These are phyloP conservation scores for Acrocyrtus sp. DNA, from an alignment of 2,888 invertebrate species.

Conservation along the genomic window DNA sequence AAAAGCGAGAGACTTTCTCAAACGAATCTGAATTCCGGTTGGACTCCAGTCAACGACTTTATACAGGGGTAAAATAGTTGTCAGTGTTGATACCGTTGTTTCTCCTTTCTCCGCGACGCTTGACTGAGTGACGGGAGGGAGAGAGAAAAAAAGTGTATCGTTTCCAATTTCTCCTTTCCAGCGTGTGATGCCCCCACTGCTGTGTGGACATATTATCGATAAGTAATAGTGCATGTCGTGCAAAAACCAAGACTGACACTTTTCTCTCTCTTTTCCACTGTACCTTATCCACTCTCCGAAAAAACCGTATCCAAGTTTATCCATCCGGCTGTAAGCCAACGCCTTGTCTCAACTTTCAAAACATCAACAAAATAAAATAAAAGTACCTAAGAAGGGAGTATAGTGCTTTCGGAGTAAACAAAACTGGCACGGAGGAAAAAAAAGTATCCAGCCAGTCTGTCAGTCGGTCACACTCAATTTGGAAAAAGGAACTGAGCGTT, in stretches of 20 bases:
- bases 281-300: background rate
- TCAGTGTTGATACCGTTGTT: background rate
- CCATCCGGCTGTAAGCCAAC: background rate
- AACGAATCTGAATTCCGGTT: background rate
- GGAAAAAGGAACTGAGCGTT: conserved; percentile 16
- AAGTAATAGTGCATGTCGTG: conserved; percentile 44
- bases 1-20: no score
- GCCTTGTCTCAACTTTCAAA: background rate
- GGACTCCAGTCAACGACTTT: background rate
- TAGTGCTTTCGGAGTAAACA: background rate
- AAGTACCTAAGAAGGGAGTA: no score
- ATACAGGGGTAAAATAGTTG: background rate
- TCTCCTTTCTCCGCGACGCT: conserved; percentile 1
- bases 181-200: background rate
- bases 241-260: conserved; percentile 31
- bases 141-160: conserved; percentile 3
- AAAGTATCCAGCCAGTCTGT: conserved; percentile 2
- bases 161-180: background rate
- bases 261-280: conserved; percentile 12
- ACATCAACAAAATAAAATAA: conserved; percentile 1
- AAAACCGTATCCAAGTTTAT: conserved; percentile 1
- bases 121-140: conserved; percentile 20
- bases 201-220: conserved; percentile 32
- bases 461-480: conserved; percentile 43
- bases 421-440: conserved; percentile 1